Evolutionary conservation across 1,140 invertebrate genomes (phyloP), one percentile per base, ranked within the genome.

Genomic region (Drosophila baimaii): DNA sequence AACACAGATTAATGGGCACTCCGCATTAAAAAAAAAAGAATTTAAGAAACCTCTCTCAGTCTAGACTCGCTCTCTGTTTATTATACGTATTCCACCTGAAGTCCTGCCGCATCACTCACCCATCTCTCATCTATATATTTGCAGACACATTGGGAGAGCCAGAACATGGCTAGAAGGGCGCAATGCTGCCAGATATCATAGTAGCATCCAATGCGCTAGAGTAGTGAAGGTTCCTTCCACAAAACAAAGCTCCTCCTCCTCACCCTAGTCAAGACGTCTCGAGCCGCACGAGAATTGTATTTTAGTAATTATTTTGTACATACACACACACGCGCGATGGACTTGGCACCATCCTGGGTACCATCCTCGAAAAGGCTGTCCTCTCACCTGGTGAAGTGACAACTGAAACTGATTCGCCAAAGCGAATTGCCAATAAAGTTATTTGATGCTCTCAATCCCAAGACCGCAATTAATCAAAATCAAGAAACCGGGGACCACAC

Each of bases 141-240:
- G 52, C 89, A 90, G 89, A 90, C 78, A 72, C 73, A 81, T 82
- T 91, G 83, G 81, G 89, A 91, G 69, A 56, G 76, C 74, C 81
- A 79, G 61, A 79, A 68, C 78, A 77, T 81, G 65, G 65, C 75
- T 78, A 82, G 89, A 76, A 90, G 62, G 85, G 89, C 89, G 47
- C 89, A 90, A 85, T 90, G 89, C 81, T 90, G 89, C 69, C 81
- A 80, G 73, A 78, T 90, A 84, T 91, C 89, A 77, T 90, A 90
- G 84, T 90, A 91, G 64, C 79, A 72, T 51, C 41, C 56, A 75
- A 59, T 72, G 79, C 47, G 29, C 51, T 77, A 62, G 73, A 58
- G 64, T 65, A 83, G 47, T 70, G 65, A 71, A 71, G 52, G 81
- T 84, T 85, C 81, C 72, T 84, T 85, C 81, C 68, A 64, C 72